phyloP scores from a whole-genome alignment of 1,140 invertebrate genomes.

The Zaprionus kolodkinae region DNA sequence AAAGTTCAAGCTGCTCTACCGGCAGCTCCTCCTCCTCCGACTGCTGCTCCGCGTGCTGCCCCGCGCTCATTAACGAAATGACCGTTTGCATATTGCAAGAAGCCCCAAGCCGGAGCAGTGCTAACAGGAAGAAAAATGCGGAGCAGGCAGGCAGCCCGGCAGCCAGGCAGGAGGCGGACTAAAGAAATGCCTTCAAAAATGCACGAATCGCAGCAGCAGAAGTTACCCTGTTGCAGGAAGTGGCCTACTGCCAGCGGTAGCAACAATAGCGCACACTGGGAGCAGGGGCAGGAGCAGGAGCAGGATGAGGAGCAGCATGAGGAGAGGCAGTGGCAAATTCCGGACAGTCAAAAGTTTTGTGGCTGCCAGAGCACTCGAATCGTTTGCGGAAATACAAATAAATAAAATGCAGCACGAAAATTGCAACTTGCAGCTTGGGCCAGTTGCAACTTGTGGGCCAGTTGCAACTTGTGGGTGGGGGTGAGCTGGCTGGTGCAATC shows the following conservation, averaged over 20 bases:
- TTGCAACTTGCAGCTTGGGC: conserved; percentile 18
- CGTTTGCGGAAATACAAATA: conserved; percentile 79
- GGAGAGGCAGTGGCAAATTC: conserved; percentile 36
- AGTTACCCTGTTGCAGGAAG: conserved; percentile 56
- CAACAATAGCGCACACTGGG: conserved; percentile 33
- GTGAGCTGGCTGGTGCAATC: conserved; percentile 32
- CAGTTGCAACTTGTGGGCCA: conserved; percentile 14
- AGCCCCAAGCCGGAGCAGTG: conserved; percentile 1
- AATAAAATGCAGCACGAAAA: conserved; percentile 68
- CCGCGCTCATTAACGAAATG: conserved; percentile 82
- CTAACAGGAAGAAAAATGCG: conserved; percentile 17
- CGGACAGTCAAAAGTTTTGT: conserved; percentile 66
- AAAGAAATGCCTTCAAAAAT: conserved; percentile 77
- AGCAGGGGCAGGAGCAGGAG: conserved; percentile 2
- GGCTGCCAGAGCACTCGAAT: conserved; percentile 67
- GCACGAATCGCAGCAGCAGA: conserved; percentile 67
- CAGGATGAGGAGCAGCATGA: no score
- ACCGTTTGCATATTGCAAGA: conserved; percentile 79
- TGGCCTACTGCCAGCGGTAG: conserved; percentile 62
- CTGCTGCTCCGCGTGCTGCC: conserved; percentile 8
- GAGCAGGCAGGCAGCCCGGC: no score
- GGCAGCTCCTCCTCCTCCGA: no score
- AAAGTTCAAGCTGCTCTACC: conserved; percentile 63
- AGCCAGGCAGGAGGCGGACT: conserved; percentile 41
- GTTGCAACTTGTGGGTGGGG: conserved; percentile 18